A percentile compares a stretch with the other conserved stretches of the same genome.
phyloP scores from a whole-genome alignment of 2,113 vertebrate species.

The Origma solitaria region DNA sequence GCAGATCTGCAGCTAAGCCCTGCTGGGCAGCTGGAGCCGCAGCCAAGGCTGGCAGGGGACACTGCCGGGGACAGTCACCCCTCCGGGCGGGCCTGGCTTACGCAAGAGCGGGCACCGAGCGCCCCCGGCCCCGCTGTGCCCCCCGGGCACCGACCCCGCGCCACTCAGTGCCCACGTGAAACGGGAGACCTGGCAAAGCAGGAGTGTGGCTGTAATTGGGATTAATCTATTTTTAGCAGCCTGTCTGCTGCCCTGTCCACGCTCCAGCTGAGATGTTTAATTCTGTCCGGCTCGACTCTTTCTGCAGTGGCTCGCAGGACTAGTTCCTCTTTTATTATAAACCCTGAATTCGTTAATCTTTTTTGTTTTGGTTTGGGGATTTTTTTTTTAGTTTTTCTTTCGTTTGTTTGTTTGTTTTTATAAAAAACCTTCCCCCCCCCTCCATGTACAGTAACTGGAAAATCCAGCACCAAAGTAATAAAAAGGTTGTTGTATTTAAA shows the following conservation, averaged over 20 bases:
- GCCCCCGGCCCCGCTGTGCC: neutral
- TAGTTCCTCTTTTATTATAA: neutral
- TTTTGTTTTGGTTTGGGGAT: accelerated
- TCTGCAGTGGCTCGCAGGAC: neutral
- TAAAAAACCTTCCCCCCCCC: accelerated
- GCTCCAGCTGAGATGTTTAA: constrained; percentile 61
- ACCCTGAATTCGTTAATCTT: neutral
- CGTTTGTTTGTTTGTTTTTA: neutral
- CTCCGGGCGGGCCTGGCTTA: neutral
- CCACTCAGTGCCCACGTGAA: neutral
- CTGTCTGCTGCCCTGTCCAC: constrained; percentile 54
- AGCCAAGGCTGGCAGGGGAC: neutral
- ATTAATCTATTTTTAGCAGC: constrained; percentile 71
- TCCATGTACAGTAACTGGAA: neutral
- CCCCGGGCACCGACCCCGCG: neutral
- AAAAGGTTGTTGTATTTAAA: neutral
- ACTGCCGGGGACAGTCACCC: neutral
- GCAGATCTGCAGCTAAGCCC: no score
- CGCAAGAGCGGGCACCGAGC: neutral
- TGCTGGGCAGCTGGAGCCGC: neutral
- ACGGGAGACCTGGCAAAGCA: constrained; percentile 39
- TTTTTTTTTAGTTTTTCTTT: no score
- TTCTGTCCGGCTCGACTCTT: neutral
- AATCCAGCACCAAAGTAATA: neutral
- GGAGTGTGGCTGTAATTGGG: constrained; percentile 64